Evolutionary conservation across 2,113 vertebrate genomes (phyloP).

Genomic region (Aphyosemion australe): DNA sequence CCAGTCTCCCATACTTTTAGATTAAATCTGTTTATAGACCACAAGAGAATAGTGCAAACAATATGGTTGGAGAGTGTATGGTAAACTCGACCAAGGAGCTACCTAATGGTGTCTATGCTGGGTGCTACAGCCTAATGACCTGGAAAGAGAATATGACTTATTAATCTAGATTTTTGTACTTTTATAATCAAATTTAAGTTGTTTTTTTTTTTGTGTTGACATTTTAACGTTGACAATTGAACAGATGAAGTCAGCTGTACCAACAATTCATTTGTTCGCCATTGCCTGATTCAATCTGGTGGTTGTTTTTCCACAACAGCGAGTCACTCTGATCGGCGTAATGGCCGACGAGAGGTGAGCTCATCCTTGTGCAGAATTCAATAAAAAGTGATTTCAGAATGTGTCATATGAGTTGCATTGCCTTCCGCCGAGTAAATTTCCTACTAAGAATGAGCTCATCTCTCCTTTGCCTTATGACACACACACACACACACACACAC

Average conservation of each 20-base stretch:
- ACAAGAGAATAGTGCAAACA: no score
- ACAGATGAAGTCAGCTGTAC: not conserved
- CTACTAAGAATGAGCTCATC: slow-evolving; percentile 66
- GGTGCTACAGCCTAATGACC: no score
- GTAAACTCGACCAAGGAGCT: no score
- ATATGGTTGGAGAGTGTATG: no score
- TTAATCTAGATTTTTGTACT: not conserved
- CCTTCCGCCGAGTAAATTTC: slow-evolving; percentile 45
- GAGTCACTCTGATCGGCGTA: slow-evolving; percentile 21
- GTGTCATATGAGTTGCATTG: slow-evolving; percentile 55
- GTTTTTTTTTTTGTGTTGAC: not conserved
- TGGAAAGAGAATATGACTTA: no score
- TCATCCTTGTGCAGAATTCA: slow-evolving; percentile 61
- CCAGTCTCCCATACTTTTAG: no score
- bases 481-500: slow-evolving; percentile 1
- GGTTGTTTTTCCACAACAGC: slow-evolving; percentile 10
- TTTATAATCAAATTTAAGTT: not conserved
- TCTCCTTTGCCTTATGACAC: slow-evolving; percentile 32
- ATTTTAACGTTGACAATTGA: not conserved
- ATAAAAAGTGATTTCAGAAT: slow-evolving; percentile 64
- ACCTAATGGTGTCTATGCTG: no score
- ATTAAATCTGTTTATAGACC: no score
- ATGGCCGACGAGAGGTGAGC: slow-evolving; percentile 47
- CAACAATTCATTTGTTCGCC: slow-evolving; percentile 15
- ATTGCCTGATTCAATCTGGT: slow-evolving; percentile 26